phyloP scores from a whole-genome alignment of 2,113 vertebrate species.

The Theristicus caerulescens region DNA sequence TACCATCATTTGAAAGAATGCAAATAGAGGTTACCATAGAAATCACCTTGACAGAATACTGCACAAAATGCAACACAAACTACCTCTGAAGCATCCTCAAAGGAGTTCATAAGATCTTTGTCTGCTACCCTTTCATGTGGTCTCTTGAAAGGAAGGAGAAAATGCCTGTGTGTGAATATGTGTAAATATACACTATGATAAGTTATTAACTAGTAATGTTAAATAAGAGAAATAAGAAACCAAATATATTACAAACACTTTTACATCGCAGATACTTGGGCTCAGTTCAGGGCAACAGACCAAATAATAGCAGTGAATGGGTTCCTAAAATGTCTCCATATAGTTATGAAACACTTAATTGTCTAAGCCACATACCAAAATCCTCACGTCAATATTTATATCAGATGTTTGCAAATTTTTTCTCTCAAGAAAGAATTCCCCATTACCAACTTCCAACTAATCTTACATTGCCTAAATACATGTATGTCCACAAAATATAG shows the following conservation, averaged over 20 bases:
- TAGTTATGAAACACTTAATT: neutral
- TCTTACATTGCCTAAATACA: neutral
- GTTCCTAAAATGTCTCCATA: neutral
- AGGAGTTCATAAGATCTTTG: slow-evolving; percentile 14
- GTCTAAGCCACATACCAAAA: neutral
- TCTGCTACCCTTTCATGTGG: slow-evolving; percentile 1
- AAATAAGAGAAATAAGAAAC: neutral
- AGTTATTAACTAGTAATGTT: neutral
- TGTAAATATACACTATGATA: neutral
- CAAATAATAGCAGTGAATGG: neutral
- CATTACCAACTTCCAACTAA: neutral
- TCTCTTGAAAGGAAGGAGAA: neutral
- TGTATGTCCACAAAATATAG: neutral
- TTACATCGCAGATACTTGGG: neutral
- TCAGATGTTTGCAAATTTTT: neutral
- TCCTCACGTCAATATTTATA: neutral
- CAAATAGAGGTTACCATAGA: slow-evolving; percentile 73
- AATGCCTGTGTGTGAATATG: neutral
- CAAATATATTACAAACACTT: neutral
- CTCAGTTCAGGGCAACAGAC: neutral
- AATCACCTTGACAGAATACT: slow-evolving; percentile 72
- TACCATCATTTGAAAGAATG: slow-evolving; percentile 70
- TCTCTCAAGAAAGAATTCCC: neutral
- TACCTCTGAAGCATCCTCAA: slow-evolving; percentile 36
- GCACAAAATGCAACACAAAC: slow-evolving; percentile 47